Evolutionary conservation across 2,113 vertebrate genomes (phyloP).

Genomic region (Rhinolophus sinicus): DNA sequence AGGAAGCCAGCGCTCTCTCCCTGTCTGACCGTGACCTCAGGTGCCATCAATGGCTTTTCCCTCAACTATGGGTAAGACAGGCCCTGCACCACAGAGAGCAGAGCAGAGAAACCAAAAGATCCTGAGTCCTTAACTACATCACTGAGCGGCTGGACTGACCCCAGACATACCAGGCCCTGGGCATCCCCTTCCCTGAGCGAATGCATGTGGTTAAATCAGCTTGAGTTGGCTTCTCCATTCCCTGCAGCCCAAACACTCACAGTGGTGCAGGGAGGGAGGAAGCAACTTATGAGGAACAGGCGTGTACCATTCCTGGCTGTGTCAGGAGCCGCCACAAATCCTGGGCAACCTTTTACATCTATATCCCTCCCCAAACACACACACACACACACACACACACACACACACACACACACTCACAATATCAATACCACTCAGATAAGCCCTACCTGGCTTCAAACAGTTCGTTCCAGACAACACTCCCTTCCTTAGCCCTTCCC

Average conservation of each 20-base stretch:
- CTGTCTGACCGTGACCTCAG: not conserved
- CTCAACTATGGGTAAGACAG: not conserved
- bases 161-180: not conserved
- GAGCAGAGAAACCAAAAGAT: constrained; percentile 34
- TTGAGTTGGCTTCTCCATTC: not conserved
- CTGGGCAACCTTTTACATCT: not conserved
- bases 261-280: not conserved
- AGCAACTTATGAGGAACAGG: not conserved
- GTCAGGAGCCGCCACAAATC: not conserved
- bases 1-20: not conserved
- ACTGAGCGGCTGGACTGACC: not conserved
- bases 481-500: not conserved
- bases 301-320: not conserved
- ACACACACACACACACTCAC: not conserved
- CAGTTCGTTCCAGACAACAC: not conserved
- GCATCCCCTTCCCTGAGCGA: constrained; percentile 12
- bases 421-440: not conserved
- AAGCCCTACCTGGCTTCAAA: not conserved
- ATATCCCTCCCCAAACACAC: not conserved
- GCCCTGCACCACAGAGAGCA: not conserved
- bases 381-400: too few relatives aligned
- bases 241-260: not conserved
- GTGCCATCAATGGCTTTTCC: not conserved
- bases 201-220: constrained; percentile 17
- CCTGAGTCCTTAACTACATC: not conserved